Conservation (phyloP, 2,113 vertebrate species). For the Malurus elegans region DNA sequence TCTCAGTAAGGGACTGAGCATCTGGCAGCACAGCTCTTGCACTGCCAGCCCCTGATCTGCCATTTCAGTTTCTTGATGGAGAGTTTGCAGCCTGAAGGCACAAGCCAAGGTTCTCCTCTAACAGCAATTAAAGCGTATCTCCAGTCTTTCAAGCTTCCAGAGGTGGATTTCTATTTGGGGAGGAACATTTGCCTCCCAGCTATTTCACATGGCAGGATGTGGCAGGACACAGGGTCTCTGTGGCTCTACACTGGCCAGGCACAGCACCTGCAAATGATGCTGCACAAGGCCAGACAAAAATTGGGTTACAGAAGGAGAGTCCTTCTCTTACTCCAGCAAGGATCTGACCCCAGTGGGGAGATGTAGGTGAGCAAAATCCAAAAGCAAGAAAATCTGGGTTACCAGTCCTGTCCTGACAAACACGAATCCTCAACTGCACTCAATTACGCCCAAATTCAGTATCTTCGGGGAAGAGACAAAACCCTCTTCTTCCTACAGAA, state of each 20-base stretch:
- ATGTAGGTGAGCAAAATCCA: not conserved
- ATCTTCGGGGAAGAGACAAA: not conserved
- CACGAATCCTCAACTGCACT: not conserved
- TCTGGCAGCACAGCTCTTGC: not conserved
- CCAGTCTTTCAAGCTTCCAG: not conserved
- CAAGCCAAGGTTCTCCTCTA: not conserved
- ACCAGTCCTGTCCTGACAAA: not conserved
- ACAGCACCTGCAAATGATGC: not conserved
- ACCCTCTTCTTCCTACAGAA: not conserved
- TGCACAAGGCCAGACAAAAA: not conserved
- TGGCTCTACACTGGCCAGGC: not conserved
- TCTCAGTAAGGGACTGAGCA: not conserved
- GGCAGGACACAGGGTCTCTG: not conserved
- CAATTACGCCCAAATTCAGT: not conserved
- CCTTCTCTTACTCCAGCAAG: not conserved
- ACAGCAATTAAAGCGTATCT: not conserved
- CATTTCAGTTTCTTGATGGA: not conserved
- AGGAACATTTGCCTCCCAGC: not conserved
- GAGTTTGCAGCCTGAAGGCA: conserved; percentile 24
- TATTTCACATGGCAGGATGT: not conserved
- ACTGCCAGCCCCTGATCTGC: not conserved
- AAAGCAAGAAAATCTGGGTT: conserved; percentile 15
- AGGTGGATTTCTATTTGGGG: not conserved
- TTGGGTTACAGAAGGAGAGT: not conserved
- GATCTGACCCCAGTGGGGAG: not conserved